These are phyloP conservation scores for Dendrocincla fuliginosa DNA, from an alignment of 2,797 vertebrate species.

Conservation along the genomic window DNA sequence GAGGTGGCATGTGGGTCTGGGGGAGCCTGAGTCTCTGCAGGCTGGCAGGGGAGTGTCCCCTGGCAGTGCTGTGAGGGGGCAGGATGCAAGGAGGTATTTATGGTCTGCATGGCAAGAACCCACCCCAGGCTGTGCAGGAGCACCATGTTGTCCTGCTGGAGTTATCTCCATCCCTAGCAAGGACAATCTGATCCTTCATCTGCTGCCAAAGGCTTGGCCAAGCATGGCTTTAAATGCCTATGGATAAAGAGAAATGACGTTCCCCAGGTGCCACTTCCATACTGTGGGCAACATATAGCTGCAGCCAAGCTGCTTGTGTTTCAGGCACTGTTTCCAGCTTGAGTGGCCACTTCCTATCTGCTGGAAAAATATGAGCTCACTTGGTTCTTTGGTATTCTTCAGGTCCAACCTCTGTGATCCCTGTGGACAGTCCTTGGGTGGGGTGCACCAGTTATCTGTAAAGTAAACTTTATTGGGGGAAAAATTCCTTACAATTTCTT, in stretches of 20 bases:
- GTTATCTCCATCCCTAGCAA: neutral
- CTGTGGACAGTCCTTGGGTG: neutral
- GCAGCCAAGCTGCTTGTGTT: neutral
- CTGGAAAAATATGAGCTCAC: neutral
- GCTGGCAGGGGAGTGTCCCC: fast-evolving
- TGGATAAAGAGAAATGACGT: neutral
- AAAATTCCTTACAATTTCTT: fast-evolving
- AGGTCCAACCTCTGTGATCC: neutral
- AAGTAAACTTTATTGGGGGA: neutral
- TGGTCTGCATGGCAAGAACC: neutral
- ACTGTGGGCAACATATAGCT: neutral
- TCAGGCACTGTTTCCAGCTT: neutral
- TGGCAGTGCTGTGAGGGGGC: neutral
- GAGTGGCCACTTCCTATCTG: neutral
- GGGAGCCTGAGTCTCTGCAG: neutral
- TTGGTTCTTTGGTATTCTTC: neutral
- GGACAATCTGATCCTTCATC: neutral
- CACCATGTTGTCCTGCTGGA: neutral
- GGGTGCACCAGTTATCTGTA: neutral
- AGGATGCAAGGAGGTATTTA: neutral
- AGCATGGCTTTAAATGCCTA: neutral
- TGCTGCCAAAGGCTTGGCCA: neutral
- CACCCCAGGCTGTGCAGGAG: too few relatives aligned
- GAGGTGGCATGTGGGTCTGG: neutral
- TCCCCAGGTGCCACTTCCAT: neutral